phyloP scores from a whole-genome alignment of 2,888 invertebrate species.

The Biston stratarius region DNA sequence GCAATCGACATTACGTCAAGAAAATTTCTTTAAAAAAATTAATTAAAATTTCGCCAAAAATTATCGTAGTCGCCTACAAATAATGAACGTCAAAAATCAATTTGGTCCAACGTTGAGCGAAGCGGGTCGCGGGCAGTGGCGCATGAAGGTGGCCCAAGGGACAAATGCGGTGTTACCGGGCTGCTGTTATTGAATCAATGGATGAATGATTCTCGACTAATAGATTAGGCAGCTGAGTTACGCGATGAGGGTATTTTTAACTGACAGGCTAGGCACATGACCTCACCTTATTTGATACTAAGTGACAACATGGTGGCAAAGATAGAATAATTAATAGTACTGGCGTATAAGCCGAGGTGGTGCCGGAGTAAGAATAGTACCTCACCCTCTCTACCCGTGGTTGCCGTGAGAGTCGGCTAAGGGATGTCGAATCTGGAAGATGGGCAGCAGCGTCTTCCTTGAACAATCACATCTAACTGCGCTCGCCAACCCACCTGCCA shows the following conservation, averaged over 20 bases:
- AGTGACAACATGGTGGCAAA: background rate
- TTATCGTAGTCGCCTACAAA: background rate
- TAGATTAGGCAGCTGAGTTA: constrained; percentile 19
- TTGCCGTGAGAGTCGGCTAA: too few relatives aligned
- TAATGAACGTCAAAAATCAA: constrained; percentile 43
- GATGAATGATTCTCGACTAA: constrained; percentile 26
- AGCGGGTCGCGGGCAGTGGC: constrained; percentile 45
- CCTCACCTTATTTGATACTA: background rate
- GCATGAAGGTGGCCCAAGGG: constrained; percentile 42
- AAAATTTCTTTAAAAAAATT: background rate
- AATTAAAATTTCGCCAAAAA: background rate
- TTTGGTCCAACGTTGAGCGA: constrained; percentile 46
- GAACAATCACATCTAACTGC: too few relatives aligned
- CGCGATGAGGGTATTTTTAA: background rate
- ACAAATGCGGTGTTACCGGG: constrained; percentile 47
- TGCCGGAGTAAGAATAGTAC: too few relatives aligned
- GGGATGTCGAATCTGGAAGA: too few relatives aligned
- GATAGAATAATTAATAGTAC: too few relatives aligned
- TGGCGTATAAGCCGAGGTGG: too few relatives aligned
- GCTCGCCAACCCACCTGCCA: too few relatives aligned
- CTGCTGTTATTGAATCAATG: constrained; percentile 59
- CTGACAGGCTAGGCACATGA: background rate
- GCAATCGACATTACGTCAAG: background rate
- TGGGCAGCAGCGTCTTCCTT: too few relatives aligned
- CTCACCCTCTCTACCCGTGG: too few relatives aligned